phyloP scores from a whole-genome alignment of 1,140 invertebrate genomes.

The Notospermus geniculatus region DNA sequence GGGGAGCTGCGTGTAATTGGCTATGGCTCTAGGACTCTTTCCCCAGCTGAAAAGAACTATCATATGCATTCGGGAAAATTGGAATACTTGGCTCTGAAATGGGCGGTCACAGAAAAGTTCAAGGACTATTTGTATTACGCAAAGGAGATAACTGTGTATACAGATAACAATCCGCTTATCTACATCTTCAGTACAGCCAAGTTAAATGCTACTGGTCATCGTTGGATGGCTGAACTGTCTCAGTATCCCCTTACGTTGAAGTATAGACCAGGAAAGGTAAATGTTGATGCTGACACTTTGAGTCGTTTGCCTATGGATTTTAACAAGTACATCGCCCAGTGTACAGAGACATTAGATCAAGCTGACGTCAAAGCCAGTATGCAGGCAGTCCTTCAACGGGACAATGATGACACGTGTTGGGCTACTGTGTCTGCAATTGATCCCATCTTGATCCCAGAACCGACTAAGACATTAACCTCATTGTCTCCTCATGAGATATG shows the following conservation, averaged over 20 bases:
- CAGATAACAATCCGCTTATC: slow-evolving; percentile 20
- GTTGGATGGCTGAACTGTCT: slow-evolving; percentile 19
- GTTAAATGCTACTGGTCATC: slow-evolving; percentile 15
- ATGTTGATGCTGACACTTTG: slow-evolving; percentile 20
- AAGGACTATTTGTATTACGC: slow-evolving; percentile 22
- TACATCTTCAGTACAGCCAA: slow-evolving; percentile 18
- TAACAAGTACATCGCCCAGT: too few relatives aligned
- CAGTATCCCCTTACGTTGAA: slow-evolving; percentile 16
- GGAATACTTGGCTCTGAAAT: slow-evolving; percentile 23
- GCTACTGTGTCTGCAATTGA: too few relatives aligned
- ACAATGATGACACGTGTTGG: too few relatives aligned
- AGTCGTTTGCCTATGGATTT: neutral
- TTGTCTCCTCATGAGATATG: too few relatives aligned
- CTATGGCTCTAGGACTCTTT: slow-evolving; percentile 27
- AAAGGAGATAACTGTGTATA: slow-evolving; percentile 15
- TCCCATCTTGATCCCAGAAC: too few relatives aligned
- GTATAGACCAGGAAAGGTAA: slow-evolving; percentile 12
- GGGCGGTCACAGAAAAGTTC: slow-evolving; percentile 17
- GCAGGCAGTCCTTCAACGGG: too few relatives aligned
- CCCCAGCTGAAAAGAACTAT: slow-evolving; percentile 20
- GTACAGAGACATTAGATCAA: too few relatives aligned
- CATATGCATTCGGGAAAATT: slow-evolving; percentile 23
- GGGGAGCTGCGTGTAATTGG: slow-evolving; percentile 24
- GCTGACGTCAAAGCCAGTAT: too few relatives aligned
- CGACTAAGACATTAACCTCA: too few relatives aligned